Evolutionary conservation across 2,797 vertebrate species (phyloP).

Genomic region (Erethizon dorsatum): DNA sequence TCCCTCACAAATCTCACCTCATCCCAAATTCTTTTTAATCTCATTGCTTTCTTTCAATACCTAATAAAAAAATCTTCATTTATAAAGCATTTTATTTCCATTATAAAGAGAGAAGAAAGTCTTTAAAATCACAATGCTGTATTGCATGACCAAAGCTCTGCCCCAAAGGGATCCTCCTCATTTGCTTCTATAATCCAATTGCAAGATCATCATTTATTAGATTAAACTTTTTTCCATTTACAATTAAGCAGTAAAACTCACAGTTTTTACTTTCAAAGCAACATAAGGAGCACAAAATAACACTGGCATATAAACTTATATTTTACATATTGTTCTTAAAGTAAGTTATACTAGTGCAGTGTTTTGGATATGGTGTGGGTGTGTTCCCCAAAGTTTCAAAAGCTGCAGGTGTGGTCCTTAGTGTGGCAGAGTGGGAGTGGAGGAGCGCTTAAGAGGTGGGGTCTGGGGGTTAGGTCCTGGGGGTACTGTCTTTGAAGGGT

Average conservation of each 20-base stretch:
- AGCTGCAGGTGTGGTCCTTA: not conserved
- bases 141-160: not conserved
- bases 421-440: not conserved
- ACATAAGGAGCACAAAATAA: not conserved
- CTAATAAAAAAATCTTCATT: conserved; percentile 60
- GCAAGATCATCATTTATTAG: not conserved
- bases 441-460: not conserved
- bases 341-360: not conserved
- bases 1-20: not conserved
- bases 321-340: not conserved
- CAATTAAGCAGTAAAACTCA: not conserved
- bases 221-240: conserved; percentile 33
- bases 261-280: conserved; percentile 23
- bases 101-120: conserved; percentile 46
- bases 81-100: conserved; percentile 59
- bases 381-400: not conserved
- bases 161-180: not conserved
- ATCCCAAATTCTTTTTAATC: conserved; percentile 53
- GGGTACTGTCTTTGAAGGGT: not conserved
- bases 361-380: not conserved
- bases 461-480: not conserved
- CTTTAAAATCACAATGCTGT: not conserved
- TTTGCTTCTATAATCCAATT: not conserved
- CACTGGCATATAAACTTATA: not conserved
- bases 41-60: conserved; percentile 49